Evolutionary conservation across 2,797 vertebrate species (phyloP).

Genomic region (Miichthys miiuy): DNA sequence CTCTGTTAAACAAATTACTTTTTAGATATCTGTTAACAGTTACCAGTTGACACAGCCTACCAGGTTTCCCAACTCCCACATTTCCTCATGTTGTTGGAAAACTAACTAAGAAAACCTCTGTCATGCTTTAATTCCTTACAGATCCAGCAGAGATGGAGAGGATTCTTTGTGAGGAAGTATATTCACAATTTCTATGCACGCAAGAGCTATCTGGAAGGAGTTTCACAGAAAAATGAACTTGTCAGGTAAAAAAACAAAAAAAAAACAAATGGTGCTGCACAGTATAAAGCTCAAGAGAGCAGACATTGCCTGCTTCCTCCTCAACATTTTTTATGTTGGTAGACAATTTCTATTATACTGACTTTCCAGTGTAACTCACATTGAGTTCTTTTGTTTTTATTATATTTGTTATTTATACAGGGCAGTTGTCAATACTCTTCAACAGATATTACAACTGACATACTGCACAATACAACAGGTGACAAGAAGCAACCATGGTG

Average conservation of each 20-base stretch:
- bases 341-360: neutral
- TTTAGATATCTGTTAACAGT: neutral
- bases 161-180: conserved; percentile 90
- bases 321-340: neutral
- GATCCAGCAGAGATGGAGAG: conserved; percentile 94
- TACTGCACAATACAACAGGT: neutral
- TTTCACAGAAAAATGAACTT: conserved; percentile 87
- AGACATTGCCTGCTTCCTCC: neutral
- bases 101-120: neutral
- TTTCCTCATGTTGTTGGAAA: neutral
- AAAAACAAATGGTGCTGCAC: neutral
- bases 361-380: neutral
- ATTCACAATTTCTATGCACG: conserved; percentile 91
- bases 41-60: neutral
- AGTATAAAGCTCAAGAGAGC: neutral
- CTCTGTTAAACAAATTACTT: neutral
- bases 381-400: conserved; percentile 3
- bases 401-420: neutral
- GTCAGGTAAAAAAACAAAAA: conserved; percentile 86
- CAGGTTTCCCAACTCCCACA: neutral
- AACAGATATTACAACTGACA: neutral
- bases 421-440: neutral
- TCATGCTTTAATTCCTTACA: conserved; percentile 68
- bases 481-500: neutral
- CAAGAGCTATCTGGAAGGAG: conserved; percentile 88